Base-by-base conservation (phyloP, 1,140 invertebrate genomes). In the Leptopilina boulardi region DNA sequence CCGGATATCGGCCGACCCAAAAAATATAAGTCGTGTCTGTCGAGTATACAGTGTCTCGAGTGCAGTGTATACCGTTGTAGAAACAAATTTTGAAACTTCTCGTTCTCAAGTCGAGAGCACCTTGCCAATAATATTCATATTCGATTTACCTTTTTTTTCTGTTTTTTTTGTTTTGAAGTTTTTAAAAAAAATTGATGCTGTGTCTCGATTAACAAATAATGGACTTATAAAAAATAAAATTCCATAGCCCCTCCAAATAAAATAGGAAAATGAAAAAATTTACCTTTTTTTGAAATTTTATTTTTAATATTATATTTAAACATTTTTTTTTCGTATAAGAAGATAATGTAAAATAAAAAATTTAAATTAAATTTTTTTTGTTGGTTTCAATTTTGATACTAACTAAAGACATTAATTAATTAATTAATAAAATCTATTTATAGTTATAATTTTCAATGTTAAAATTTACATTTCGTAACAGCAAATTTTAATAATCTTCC, bases 1-100 rank as follows among this genome's bases (percentile, higher is more conserved):
- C 79, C 80, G 79, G 74, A 82, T 80, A 80, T 82, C 81, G 80
- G 77, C 82, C 70, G 77, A 77, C 74, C 77, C 77, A 75, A 82
- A 15, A 74, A 38, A 38, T n/a, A 23, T 70, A 77, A 74, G 73
- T 81, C 78, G 74, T 80, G 77, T 79, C 80, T 82, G 70, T 80
- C 76, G 76, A 83, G 73, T 84, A 78, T 80, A 80, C 75, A 79
- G 79, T 82, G 77, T 79, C 59, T 66, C 79, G 75, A 79, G 78
- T 79, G 59, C 77, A 76, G 71, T 78, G 76, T 83, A 79, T 77
- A 79, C 76, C 77, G 76, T 75, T 72, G 70, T 21, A 71, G 71
- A 74, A 78, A 77, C 74, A 78, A 81, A 78, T 83, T 83, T 83
- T 78, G 79, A 83, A 77, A 75, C 75, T 78, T 73, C 75, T 77